These are phyloP conservation scores for Trachelipus rathkii DNA, from an alignment of 1,140 invertebrate genomes.

Conservation along the genomic window DNA sequence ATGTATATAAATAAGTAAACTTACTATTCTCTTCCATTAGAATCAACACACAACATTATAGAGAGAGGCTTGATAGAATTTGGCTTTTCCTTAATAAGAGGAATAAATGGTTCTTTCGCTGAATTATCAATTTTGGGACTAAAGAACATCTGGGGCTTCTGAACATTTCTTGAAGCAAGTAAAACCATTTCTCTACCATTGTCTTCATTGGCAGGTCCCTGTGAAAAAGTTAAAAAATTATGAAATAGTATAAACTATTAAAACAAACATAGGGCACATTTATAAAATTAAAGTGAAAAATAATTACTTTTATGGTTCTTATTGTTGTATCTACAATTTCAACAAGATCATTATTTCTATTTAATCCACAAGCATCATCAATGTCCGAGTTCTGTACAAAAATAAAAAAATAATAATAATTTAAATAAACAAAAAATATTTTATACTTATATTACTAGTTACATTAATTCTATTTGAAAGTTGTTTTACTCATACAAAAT, in stretches of 20 bases:
- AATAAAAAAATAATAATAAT: too few relatives aligned
- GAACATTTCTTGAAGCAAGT: constrained; percentile 26
- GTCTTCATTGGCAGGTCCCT: background rate
- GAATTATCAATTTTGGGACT: constrained; percentile 24
- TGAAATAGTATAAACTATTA: background rate
- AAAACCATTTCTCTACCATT: constrained; percentile 16
- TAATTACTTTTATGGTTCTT: background rate
- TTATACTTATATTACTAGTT: too few relatives aligned
- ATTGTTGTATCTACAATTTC: constrained; percentile 1
- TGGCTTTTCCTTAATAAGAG: constrained; percentile 64
- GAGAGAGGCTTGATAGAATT: constrained; percentile 78
- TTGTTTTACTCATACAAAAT: too few relatives aligned
- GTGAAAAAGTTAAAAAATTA: background rate
- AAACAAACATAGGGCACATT: background rate
- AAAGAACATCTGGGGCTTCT: constrained; percentile 29
- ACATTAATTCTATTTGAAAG: too few relatives aligned
- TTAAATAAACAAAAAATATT: too few relatives aligned
- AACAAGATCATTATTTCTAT: background rate
- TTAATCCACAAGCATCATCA: background rate
- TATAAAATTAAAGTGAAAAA: background rate
- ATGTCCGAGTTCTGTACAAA: background rate
- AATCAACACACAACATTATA: constrained; percentile 63
- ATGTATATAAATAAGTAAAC: too few relatives aligned
- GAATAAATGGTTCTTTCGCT: constrained; percentile 20
- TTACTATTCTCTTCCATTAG: constrained; percentile 54